Evolutionary conservation across 2,113 vertebrate genomes (phyloP).

Genomic region (Narcine bancroftii): DNA sequence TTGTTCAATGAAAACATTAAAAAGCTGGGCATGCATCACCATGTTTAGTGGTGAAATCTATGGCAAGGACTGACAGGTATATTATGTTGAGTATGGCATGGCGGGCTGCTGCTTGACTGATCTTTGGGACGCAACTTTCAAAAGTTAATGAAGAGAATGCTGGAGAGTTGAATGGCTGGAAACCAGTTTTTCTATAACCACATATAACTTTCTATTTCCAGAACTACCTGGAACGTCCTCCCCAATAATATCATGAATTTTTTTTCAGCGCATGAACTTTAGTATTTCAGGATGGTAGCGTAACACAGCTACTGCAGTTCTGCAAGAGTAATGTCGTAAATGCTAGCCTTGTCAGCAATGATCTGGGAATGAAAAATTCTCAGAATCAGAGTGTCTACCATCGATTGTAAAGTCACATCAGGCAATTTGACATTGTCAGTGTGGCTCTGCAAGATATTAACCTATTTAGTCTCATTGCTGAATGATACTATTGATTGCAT

Average conservation of each 20-base stretch:
- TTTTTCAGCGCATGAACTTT: neutral
- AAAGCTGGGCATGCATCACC: neutral
- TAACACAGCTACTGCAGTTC: neutral
- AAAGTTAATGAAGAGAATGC: neutral
- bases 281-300: neutral
- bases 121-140: neutral
- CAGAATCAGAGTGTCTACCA: too few species aligned
- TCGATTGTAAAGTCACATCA: too few species aligned
- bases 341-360: neutral
- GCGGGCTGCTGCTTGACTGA: neutral
- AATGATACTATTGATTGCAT: neutral
- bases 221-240: neutral
- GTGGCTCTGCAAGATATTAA: neutral
- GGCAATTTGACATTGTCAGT: neutral
- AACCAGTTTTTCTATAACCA: neutral
- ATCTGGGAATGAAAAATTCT: neutral
- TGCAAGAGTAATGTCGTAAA: neutral
- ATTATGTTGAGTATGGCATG: neutral
- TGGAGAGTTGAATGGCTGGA: neutral
- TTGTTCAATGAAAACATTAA: too few species aligned
- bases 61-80: neutral
- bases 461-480: neutral
- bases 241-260: neutral
- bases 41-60: neutral
- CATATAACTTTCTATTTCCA: too few species aligned